A percentile compares a stretch with the other conserved stretches of the same genome.
phyloP scores from a whole-genome alignment of 2,888 invertebrate genomes.

The Smittia sp. region DNA sequence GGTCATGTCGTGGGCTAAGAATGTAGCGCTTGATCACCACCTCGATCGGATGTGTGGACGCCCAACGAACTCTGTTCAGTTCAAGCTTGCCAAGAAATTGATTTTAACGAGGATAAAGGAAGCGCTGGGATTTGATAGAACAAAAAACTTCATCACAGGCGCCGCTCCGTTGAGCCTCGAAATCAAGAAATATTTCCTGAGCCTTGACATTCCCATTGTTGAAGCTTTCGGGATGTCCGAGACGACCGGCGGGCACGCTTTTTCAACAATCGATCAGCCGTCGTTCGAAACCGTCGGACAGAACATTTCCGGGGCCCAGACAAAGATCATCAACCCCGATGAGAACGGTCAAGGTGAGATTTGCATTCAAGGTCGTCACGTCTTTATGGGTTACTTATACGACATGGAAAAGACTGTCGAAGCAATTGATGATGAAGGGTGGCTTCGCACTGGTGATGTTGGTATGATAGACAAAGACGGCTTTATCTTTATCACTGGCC shows the following conservation, averaged over 20 bases:
- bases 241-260: slow-evolving; percentile 74
- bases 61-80: slow-evolving; percentile 63
- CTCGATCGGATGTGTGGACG: slow-evolving; percentile 60
- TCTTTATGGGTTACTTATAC: slow-evolving; percentile 86
- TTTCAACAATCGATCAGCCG: slow-evolving; percentile 58
- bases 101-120: slow-evolving; percentile 76
- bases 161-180: slow-evolving; percentile 85
- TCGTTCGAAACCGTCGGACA: slow-evolving; percentile 72
- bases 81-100: slow-evolving; percentile 72
- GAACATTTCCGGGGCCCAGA: slow-evolving; percentile 65
- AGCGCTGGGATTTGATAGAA: slow-evolving; percentile 74
- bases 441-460: slow-evolving; percentile 85
- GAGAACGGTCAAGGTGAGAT: slow-evolving; percentile 80
- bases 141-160: slow-evolving; percentile 67
- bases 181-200: slow-evolving; percentile 82
- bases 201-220: slow-evolving; percentile 77
- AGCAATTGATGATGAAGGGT: slow-evolving; percentile 75
- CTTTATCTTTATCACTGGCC: slow-evolving; percentile 73
- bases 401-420: slow-evolving; percentile 67
- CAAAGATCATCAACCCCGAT: slow-evolving; percentile 68
- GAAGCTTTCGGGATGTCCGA: slow-evolving; percentile 91
- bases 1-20: slow-evolving; percentile 72
- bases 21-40: slow-evolving; percentile 63
- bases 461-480: slow-evolving; percentile 75
- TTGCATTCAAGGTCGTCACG: slow-evolving; percentile 78